phyloP scores from a whole-genome alignment of 2,113 vertebrate genomes.

The Phrynosoma platyrhinos region DNA sequence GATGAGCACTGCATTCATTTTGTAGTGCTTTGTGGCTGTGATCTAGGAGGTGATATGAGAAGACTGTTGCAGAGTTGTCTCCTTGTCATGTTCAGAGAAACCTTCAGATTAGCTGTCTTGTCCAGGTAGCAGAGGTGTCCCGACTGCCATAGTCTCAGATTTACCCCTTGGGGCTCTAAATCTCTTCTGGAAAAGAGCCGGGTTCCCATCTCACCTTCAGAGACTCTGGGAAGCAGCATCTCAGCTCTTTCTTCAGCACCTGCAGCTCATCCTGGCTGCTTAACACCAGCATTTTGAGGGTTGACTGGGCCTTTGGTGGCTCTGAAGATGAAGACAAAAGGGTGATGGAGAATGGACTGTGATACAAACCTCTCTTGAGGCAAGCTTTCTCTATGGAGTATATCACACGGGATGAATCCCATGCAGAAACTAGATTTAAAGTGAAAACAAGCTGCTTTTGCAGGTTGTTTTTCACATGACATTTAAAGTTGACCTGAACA shows the following conservation, averaged over 20 bases:
- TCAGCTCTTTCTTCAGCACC: neutral
- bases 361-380: too few relatives aligned
- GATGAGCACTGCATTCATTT: neutral
- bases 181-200: neutral
- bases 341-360: neutral
- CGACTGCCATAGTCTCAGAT: neutral
- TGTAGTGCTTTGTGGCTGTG: neutral
- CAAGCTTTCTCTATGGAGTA: neutral
- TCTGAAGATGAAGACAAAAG: neutral
- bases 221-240: constrained; percentile 3
- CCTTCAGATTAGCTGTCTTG: too few relatives aligned
- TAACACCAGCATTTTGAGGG: constrained; percentile 12
- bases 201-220: constrained; percentile 1
- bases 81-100: neutral
- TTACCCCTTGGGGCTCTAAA: neutral
- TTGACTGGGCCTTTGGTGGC: neutral
- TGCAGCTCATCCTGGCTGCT: neutral
- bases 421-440: too few relatives aligned
- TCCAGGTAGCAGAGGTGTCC: too few relatives aligned
- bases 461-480: too few relatives aligned
- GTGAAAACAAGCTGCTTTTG: too few relatives aligned
- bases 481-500: too few relatives aligned
- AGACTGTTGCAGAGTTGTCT: neutral
- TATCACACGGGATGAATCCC: too few relatives aligned
- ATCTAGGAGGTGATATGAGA: neutral